A percentile compares a stretch with the other conserved stretches of the same genome.
phyloP scores from a whole-genome alignment of 2,888 invertebrate species.

The Altica lythri region DNA sequence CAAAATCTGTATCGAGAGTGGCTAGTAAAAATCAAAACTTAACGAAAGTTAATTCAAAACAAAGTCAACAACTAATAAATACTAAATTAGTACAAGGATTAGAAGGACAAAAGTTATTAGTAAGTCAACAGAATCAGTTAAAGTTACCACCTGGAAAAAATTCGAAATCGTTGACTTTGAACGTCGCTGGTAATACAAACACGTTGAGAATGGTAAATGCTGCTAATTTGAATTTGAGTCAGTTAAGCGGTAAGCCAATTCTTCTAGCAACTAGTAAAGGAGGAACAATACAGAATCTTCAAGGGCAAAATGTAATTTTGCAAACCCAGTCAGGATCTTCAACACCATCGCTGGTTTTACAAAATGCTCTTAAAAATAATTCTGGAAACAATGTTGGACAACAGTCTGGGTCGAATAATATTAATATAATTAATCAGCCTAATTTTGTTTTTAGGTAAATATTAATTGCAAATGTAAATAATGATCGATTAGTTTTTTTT shows the following conservation, averaged over 20 bases:
- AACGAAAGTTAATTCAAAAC: slow-evolving; percentile 52
- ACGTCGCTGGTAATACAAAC: slow-evolving; percentile 45
- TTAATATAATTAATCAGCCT: slow-evolving; percentile 50
- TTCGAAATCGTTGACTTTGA: slow-evolving; percentile 42
- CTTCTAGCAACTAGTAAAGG: slow-evolving; percentile 60
- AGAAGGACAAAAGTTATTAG: slow-evolving; percentile 45
- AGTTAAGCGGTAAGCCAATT: slow-evolving; percentile 63
- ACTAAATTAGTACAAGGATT: slow-evolving; percentile 57
- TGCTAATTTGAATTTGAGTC: slow-evolving; percentile 60
- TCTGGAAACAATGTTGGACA: slow-evolving; percentile 21
- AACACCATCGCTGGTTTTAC: slow-evolving; percentile 43
- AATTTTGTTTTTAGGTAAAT: slow-evolving; percentile 48
- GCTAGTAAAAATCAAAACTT: slow-evolving; percentile 41
- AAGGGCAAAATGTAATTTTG: slow-evolving; percentile 58
- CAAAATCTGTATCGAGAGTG: slow-evolving; percentile 37
- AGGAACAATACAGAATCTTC: slow-evolving; percentile 52
- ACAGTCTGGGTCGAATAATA: slow-evolving; percentile 38
- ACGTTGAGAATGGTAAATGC: slow-evolving; percentile 61
- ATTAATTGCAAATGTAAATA: not conserved
- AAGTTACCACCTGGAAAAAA: slow-evolving; percentile 46
- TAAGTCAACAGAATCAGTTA: slow-evolving; percentile 47
- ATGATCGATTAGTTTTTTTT: not conserved
- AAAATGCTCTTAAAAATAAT: slow-evolving; percentile 45
- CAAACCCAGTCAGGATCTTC: slow-evolving; percentile 48
- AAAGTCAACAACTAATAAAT: slow-evolving; percentile 57